phyloP scores from a whole-genome alignment of 2,797 vertebrate species.

The Macropus fuliginosus region DNA sequence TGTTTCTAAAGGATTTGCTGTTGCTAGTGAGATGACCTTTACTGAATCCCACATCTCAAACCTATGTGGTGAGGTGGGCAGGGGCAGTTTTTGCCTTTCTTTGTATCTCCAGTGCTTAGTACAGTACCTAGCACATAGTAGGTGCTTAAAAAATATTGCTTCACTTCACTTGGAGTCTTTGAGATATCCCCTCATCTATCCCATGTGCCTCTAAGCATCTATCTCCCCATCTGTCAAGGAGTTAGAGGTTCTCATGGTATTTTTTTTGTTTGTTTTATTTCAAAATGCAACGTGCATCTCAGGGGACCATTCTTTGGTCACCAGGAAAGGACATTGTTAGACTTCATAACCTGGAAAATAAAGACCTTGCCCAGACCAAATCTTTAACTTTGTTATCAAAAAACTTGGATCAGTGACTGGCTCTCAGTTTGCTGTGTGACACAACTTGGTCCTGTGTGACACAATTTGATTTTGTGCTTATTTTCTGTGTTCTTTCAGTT shows the following conservation, averaged over 20 bases:
- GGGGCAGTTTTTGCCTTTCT: neutral
- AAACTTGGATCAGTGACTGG: neutral
- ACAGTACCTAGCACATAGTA: neutral
- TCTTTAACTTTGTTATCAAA: neutral
- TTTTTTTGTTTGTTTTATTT: neutral
- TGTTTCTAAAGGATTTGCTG: neutral
- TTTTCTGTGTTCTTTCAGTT: conserved; percentile 35
- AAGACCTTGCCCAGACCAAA: neutral
- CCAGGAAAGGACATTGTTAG: neutral
- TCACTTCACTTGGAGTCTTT: neutral
- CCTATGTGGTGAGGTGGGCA: neutral
- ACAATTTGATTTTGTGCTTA: conserved; percentile 20
- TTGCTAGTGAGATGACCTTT: neutral
- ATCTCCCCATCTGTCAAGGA: neutral
- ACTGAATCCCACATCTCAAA: neutral
- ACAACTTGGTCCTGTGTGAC: conserved; percentile 1
- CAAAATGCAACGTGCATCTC: conserved; percentile 7
- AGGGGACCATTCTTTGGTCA: neutral
- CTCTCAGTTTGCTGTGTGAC: conserved; percentile 4
- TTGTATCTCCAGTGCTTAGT: neutral
- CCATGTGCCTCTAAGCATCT: neutral
- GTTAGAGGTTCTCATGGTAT: neutral
- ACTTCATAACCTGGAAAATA: neutral
- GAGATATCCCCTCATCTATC: neutral
- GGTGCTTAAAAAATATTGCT: neutral